Conservation (phyloP, 2,888 invertebrate genomes). For the Clusia tigrina region DNA sequence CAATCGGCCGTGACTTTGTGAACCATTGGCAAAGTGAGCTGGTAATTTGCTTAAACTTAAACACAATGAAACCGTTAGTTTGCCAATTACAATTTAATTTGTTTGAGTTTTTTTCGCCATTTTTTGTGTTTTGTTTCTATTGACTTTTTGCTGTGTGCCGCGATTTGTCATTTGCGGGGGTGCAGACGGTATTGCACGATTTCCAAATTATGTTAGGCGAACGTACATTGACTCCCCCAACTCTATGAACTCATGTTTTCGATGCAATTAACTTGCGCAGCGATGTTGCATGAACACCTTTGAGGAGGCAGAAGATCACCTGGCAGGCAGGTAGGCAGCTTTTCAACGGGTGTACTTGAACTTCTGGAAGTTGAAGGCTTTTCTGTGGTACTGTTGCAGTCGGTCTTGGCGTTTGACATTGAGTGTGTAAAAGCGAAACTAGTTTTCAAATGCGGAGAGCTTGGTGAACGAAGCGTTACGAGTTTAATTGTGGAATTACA, state of each 20-base stretch:
- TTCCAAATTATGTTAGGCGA: constrained; percentile 39
- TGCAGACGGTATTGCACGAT: constrained; percentile 37
- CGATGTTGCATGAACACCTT: neutral
- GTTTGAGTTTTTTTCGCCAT: neutral
- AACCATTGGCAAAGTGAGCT: constrained; percentile 7
- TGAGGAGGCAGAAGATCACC: neutral
- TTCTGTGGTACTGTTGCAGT: neutral
- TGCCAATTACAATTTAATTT: constrained; percentile 14
- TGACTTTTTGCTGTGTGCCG: neutral
- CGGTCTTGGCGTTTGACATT: constrained; percentile 6
- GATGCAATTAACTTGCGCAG: constrained; percentile 1
- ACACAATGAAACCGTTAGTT: constrained; percentile 9
- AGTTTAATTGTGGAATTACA: too few species aligned
- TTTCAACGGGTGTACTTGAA: too few species aligned
- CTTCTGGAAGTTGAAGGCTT: constrained; percentile 2
- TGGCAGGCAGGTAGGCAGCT: neutral
- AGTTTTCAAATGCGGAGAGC: neutral
- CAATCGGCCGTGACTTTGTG: constrained; percentile 2
- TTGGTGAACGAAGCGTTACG: too few species aligned
- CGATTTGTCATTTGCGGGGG: constrained; percentile 32
- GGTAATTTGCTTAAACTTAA: constrained; percentile 15
- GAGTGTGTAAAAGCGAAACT: constrained; percentile 11
- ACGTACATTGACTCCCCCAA: constrained; percentile 33
- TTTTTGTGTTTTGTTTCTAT: constrained; percentile 10
- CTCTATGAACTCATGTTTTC: too few species aligned